These are phyloP conservation scores for Apaloderma vittatum DNA, from an alignment of 2,113 vertebrate species.

Conservation along the genomic window DNA sequence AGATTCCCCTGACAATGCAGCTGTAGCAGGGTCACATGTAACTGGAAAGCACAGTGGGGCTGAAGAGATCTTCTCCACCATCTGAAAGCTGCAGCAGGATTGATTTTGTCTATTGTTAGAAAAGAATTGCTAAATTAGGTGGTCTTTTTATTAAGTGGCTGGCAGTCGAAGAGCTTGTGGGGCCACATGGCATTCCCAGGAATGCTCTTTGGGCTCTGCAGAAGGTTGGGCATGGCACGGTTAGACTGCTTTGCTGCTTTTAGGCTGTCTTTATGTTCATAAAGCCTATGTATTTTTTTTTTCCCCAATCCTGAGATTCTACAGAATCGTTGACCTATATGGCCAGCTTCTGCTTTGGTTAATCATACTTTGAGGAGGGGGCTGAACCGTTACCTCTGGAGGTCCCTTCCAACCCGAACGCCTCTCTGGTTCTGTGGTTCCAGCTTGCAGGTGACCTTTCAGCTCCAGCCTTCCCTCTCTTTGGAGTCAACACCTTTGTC, in stretches of 20 bases:
- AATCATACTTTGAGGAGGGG: background rate
- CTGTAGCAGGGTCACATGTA: background rate
- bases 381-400: background rate
- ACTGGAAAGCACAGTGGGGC: background rate
- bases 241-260: background rate
- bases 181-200: background rate
- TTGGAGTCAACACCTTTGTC: background rate
- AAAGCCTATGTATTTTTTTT: background rate
- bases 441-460: background rate
- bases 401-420: rapidly evolving
- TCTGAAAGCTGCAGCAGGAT: background rate
- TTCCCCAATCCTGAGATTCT: background rate
- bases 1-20: background rate
- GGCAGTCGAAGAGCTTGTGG: background rate
- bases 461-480: background rate
- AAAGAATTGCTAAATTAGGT: background rate
- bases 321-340: background rate
- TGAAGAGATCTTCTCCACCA: background rate
- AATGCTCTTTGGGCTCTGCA: background rate
- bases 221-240: background rate
- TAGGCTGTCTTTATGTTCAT: background rate
- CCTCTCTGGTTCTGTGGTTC: background rate
- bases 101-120: background rate
- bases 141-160: background rate
- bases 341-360: background rate